Percentiles rank a stretch among this genome's conserved stretches.
phyloP scores from a whole-genome alignment of 2,888 invertebrate genomes.

The Microplitis manilae region DNA sequence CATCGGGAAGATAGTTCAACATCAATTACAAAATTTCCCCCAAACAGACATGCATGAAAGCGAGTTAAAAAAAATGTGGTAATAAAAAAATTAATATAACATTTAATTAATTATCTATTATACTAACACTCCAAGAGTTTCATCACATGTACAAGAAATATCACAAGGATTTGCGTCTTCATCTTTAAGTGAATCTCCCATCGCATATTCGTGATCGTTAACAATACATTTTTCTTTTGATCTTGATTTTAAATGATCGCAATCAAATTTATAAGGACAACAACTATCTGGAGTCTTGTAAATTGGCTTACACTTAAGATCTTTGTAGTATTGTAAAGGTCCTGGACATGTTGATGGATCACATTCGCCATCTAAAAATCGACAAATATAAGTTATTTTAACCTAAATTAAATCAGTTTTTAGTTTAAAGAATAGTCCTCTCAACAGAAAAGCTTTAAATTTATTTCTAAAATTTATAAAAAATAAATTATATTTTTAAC shows the following conservation, averaged over 20 bases:
- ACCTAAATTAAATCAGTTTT: too few species aligned
- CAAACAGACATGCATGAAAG: neutral
- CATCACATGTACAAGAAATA: constrained; percentile 52
- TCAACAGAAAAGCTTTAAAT: too few species aligned
- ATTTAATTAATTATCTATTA: constrained; percentile 2
- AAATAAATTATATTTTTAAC: too few species aligned
- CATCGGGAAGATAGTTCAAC: too few species aligned
- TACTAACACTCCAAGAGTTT: constrained; percentile 49
- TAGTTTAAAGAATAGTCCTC: too few species aligned
- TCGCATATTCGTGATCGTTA: constrained; percentile 55
- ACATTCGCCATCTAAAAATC: constrained; percentile 6
- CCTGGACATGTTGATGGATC: constrained; percentile 54
- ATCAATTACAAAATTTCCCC: neutral
- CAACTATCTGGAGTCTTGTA: constrained; percentile 54
- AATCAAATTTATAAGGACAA: constrained; percentile 60
- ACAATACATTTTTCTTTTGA: constrained; percentile 57
- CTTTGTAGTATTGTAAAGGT: constrained; percentile 56
- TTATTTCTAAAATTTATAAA: too few species aligned
- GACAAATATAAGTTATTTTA: too few species aligned
- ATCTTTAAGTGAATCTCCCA: constrained; percentile 53
- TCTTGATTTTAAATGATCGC: constrained; percentile 53
- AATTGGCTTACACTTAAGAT: constrained; percentile 56
- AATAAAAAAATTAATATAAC: constrained; percentile 17
- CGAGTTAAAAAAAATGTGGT: neutral
- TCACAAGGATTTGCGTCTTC: constrained; percentile 61